A percentile compares a stretch with the other conserved stretches of the same genome.
Evolutionary conservation across 2,797 vertebrate genomes (phyloP).

Genomic region (Sibirionetta formosa): DNA sequence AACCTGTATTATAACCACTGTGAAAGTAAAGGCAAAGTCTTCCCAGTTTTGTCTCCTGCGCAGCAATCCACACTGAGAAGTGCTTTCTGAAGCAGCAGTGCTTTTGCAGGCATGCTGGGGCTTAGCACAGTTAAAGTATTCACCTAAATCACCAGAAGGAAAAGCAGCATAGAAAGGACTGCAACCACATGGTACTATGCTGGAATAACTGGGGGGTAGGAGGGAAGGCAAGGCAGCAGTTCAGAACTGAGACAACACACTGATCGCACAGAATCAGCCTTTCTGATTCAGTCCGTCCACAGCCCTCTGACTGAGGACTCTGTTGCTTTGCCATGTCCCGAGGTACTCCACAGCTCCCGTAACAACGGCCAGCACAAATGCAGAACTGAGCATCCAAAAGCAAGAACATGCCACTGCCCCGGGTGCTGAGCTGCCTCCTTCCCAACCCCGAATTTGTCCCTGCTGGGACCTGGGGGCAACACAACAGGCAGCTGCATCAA

Average conservation of each 20-base stretch:
- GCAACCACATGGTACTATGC: rapidly evolving
- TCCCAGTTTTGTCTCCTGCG: neutral
- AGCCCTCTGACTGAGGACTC: neutral
- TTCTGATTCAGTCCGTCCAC: rapidly evolving
- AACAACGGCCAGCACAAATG: rapidly evolving
- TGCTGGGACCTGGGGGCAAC: rapidly evolving
- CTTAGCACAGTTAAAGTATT: neutral
- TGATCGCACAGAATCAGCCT: rapidly evolving
- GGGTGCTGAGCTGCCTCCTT: rapidly evolving
- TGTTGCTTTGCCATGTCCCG: rapidly evolving
- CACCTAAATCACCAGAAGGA: neutral
- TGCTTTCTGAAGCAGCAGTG: neutral
- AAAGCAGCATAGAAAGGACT: rapidly evolving
- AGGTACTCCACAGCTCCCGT: rapidly evolving
- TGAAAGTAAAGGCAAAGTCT: neutral
- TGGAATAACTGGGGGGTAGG: neutral
- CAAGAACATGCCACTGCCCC: rapidly evolving
- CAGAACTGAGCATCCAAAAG: neutral
- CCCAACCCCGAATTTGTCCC: neutral
- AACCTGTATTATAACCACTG: neutral
- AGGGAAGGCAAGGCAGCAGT: neutral
- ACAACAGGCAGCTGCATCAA: rapidly evolving
- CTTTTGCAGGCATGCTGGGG: neutral
- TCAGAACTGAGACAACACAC: neutral
- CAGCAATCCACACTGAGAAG: neutral